phyloP scores from a whole-genome alignment of 2,888 invertebrate genomes.

The Nesidiocoris tenuis region DNA sequence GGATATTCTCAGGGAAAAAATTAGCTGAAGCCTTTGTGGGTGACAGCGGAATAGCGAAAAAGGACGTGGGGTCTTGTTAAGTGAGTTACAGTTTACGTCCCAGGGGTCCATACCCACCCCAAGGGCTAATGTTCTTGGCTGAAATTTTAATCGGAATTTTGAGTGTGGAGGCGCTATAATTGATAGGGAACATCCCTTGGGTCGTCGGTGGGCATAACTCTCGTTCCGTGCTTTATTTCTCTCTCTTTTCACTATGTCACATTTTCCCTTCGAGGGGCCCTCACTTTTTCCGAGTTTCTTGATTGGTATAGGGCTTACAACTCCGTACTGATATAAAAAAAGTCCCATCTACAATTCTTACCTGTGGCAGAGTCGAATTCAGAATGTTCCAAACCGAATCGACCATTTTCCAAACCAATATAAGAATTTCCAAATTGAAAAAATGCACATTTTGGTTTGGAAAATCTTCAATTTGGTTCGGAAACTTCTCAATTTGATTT shows the following conservation, averaged over 20 bases:
- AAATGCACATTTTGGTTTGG: too few relatives aligned
- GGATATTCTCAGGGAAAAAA: too few relatives aligned
- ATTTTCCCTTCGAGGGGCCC: background rate
- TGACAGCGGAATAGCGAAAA: conserved; percentile 7
- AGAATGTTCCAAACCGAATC: too few relatives aligned
- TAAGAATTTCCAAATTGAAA: too few relatives aligned
- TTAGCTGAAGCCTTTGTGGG: background rate
- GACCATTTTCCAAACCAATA: too few relatives aligned
- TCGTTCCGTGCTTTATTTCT: background rate
- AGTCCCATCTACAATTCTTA: background rate
- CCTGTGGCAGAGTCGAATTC: too few relatives aligned
- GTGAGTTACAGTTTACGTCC: conserved; percentile 45
- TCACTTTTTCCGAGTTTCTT: background rate
- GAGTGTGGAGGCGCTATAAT: conserved; percentile 46
- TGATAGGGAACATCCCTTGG: conserved; percentile 45
- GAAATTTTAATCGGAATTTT: conserved; percentile 48
- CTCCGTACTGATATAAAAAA: background rate
- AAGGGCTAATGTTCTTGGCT: conserved; percentile 43
- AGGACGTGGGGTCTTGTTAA: conserved; percentile 22
- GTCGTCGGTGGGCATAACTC: conserved; percentile 15
- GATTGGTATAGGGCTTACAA: background rate
- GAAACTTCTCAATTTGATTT: too few relatives aligned
- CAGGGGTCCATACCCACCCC: conserved; percentile 10
- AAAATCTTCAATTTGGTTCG: too few relatives aligned
- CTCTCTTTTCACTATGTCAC: background rate